Percentiles rank a stretch among this genome's conserved stretches.
These are phyloP conservation scores for Stenotaenia linearis DNA, from an alignment of 2,888 invertebrate genomes.

Conservation along the genomic window DNA sequence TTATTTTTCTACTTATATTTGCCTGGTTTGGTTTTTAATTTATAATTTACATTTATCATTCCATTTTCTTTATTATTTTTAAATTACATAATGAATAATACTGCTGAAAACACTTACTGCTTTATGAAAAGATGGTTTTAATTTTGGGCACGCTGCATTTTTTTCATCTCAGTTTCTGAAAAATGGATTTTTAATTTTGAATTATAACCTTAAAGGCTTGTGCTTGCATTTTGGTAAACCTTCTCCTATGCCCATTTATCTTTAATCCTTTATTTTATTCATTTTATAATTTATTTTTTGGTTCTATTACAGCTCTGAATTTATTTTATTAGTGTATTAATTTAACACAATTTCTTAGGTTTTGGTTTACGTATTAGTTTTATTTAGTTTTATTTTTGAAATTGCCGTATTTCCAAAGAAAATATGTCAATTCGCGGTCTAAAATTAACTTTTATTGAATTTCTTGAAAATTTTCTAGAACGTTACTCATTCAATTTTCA, in stretches of 20 bases:
- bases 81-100: neutral
- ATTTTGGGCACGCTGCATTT: slow-evolving; percentile 5
- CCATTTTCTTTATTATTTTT: neutral
- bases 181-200: neutral
- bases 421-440: neutral
- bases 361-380: neutral
- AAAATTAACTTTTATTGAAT: no score
- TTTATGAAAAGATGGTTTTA: slow-evolving; percentile 13
- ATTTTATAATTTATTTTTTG: neutral
- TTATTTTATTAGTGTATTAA: neutral
- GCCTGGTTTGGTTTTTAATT: neutral
- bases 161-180: neutral
- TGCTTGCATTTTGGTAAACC: slow-evolving; percentile 5
- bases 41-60: neutral
- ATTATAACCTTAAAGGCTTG: neutral
- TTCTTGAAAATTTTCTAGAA: neutral
- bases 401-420: neutral
- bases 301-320: neutral
- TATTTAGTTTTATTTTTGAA: neutral
- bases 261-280: neutral
- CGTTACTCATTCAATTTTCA: no score
- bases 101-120: slow-evolving; percentile 2
- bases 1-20: neutral
- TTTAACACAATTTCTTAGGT: neutral
- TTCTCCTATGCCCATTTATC: neutral